Evolutionary conservation across 2,113 vertebrate genomes (phyloP), one percentile per base, ranked within the genome.

Genomic region (Tenebrosternarchus preto): DNA sequence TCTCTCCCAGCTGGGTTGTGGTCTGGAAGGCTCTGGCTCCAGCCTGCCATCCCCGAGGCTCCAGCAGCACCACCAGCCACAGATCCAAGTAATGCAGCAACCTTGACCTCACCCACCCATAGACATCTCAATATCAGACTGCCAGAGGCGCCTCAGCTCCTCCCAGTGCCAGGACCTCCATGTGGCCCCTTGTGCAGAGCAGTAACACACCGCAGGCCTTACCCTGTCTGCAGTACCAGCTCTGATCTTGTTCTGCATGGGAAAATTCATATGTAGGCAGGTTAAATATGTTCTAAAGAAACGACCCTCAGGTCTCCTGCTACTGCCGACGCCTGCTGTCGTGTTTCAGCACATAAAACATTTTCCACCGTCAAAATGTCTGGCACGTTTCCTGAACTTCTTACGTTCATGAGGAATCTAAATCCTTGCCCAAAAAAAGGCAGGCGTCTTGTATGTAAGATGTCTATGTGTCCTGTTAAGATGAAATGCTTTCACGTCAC

Each of bases 1-100:
- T 94, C 95, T 97, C 94, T 96, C 97, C 95, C 97, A 96, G 96
- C 94, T 96, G 94, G 94, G 95, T 95, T 98, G 96, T 96, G 96
- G 95, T 74, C 90, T 95, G 94, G 95, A 97, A 93, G 95, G 96
- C 93, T 94, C 95, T 90, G 95, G 95, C 93, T 94, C 95, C 94
- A 95, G 92, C 92, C 94, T 94, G 91, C 95, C 96, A 89, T 95
- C 95, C 92, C 95, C 96, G 92, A 95, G 94, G 95, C 92, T 97
- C 93, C 96, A 96, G 94, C 95, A 93, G 88, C 95, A 95, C 88
- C 96, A 96, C 93, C 96, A 96, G 93, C 96, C 96, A 91, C 95
- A 97, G 93, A 95, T 96, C 91, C 95, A 98, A 98, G 95, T 98
- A 99, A 99, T 96, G 91, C 94, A 94, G 95, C 95, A 95, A 94